Evolutionary conservation across 1,140 invertebrate species (phyloP), one percentile per base, ranked within the genome.

Genomic region (Meloidogyne floridensis): DNA sequence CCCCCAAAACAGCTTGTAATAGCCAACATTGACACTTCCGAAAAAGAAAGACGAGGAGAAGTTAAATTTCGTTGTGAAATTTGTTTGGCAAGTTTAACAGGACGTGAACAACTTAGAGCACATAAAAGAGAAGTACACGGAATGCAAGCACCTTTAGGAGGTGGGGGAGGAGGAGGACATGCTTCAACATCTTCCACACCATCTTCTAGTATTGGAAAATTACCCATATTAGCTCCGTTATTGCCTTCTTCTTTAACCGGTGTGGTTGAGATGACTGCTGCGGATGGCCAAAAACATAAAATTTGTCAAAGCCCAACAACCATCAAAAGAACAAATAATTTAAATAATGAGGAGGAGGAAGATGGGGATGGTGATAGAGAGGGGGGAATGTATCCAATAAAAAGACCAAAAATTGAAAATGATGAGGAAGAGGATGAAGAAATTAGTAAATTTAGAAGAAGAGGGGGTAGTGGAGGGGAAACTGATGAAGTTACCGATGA

Each of bases 1-100:
- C 15, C 20, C 20, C 20, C 15, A 15, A 3, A 15, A 4, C 4
- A 59, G 81, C 80, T 81, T 20, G 84, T 90, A n/a, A 89, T 89
- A 76, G 88, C 86, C 11, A 89, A 90, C 70, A 90, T 89, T 59
- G 88, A 89, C 80, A 89, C 88, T 0, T 53, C 81, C 10, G 87
- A 89, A 70, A 88, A 87, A 69, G 87, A 89, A 72, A 82, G 82
- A 53, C 76, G 84, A 15, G 88, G 88, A 75, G 80, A 72, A 65
- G 77, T 89, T 2, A 77, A 80, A 51, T 88, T 88, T 82, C 83
- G 88, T 76, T 89, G 88, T 77, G 89, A 89, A 71, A 84, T 87
- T 20, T 89, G 88, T 80, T 69, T 53, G 13, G 80, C 72, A 42
- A 81, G 86, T 54, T 53, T 89, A 74, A 83, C 83, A 56, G 84